These are phyloP conservation scores for Taxidea taxus DNA, from an alignment of 2,113 vertebrate species.

Conservation along the genomic window DNA sequence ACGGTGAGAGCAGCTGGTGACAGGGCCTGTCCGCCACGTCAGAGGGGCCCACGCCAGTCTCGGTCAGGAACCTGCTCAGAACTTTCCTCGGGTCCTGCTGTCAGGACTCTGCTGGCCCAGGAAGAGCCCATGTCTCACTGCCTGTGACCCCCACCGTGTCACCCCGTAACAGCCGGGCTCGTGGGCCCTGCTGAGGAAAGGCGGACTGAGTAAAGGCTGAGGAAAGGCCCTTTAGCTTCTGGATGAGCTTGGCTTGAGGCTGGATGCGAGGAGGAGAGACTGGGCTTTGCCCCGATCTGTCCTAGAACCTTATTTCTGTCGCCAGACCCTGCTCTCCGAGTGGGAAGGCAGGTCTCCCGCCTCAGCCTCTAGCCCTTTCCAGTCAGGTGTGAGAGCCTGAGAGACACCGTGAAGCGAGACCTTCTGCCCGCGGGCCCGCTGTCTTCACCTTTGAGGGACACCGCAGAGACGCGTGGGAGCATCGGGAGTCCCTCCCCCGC, in stretches of 20 bases:
- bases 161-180: accelerated
- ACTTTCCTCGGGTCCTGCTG: accelerated
- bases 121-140: accelerated
- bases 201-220: no score
- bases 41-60: not conserved
- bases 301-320: not conserved
- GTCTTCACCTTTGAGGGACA: not conserved
- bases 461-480: not conserved
- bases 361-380: accelerated
- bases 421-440: accelerated
- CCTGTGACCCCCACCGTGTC: accelerated
- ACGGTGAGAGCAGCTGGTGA: accelerated
- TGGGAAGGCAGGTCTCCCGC: not conserved
- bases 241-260: not conserved
- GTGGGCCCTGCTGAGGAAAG: accelerated
- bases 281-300: no score
- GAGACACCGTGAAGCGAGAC: not conserved
- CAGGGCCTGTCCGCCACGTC: accelerated
- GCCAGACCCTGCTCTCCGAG: accelerated
- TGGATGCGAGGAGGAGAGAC: not conserved
- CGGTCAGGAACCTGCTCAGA: not conserved
- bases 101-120: accelerated
- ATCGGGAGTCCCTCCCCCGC: not conserved
- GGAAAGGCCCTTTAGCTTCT: accelerated
- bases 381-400: accelerated